Evolutionary conservation across 1,140 invertebrate species (phyloP).

Genomic region (Aporrectodea caliginosa): DNA sequence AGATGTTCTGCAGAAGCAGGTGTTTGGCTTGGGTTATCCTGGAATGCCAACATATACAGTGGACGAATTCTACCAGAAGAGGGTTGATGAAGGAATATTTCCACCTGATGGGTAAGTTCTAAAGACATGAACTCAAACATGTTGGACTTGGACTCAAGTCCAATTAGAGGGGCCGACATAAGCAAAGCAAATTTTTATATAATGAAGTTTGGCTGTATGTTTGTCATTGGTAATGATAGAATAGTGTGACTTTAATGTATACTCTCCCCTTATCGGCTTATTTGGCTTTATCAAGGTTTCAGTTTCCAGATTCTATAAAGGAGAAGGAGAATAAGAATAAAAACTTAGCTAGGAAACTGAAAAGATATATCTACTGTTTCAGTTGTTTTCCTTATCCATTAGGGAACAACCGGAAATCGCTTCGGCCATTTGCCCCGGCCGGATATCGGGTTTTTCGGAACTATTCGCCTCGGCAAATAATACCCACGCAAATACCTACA

Average conservation of each 20-base stretch:
- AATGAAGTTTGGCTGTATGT: constrained; percentile 2
- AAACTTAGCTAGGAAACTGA: constrained; percentile 43
- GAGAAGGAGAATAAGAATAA: constrained; percentile 35
- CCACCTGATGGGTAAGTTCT: constrained; percentile 16
- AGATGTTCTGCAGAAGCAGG: constrained; percentile 81
- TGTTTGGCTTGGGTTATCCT: constrained; percentile 92
- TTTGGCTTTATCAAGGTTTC: too few relatives aligned
- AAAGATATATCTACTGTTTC: too few relatives aligned
- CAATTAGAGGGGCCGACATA: not conserved
- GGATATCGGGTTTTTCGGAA: too few relatives aligned
- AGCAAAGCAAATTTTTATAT: not conserved
- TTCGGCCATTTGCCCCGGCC: too few relatives aligned
- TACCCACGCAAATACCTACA: too few relatives aligned
- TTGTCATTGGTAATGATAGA: constrained; percentile 14
- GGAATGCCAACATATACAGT: constrained; percentile 85
- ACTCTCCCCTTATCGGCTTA: too few relatives aligned
- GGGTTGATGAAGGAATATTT: constrained; percentile 73
- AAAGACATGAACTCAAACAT: not conserved
- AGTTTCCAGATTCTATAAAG: too few relatives aligned
- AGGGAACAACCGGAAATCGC: too few relatives aligned
- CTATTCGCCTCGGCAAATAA: too few relatives aligned
- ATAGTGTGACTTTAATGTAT: too few relatives aligned
- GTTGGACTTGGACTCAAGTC: not conserved
- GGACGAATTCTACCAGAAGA: constrained; percentile 90
- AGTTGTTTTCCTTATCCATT: too few relatives aligned